Evolutionary conservation across 2,797 vertebrate species (phyloP), one percentile per base, ranked within the genome.

Genomic region (Melanogrammus aeglefinus): DNA sequence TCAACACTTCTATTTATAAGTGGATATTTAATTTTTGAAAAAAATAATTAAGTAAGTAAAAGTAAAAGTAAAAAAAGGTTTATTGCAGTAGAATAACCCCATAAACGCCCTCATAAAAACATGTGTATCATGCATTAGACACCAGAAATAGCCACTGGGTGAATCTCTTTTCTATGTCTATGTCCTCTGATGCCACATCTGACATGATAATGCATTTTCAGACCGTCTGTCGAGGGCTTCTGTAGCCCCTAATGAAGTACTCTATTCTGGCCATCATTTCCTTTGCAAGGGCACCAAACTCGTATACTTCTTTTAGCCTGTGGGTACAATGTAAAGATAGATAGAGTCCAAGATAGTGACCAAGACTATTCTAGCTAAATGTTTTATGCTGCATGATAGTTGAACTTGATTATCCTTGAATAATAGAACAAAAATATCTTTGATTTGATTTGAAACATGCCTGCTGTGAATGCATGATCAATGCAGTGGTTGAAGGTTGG

Each of bases 381-480:
- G 12, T 29, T 29, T 12, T 14, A 29, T 71, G 47, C 47, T 57
- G 47, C 29, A 29, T 29, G 4, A 13, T 71, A 71, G 24, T 27
- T 71, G 4, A 27, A 71, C 29, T 71, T 10, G 69, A 70, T 70
- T 70, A 70, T n/a, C 27, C 18, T 70, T 24, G 66, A 70, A 8
- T 39, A 39, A 44, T 44, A 44, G 13, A 44, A 44, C 2, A 44
- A 14, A 44, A 16, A 13, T 3, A 44, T 44, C 3, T 71, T 12
- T 12, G n/a, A 71, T 29, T 71, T 27, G 69, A 31, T 71, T 29
- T 6, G 47, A 57, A 57, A 21, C 41, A 44, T 44, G 41, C 12
- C 41, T 44, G 14, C 47, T 18, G 69, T 29, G 77, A 76, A 38
- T 21, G 13, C 73, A 38, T 80, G 80, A 79, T 75, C 72, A 57